Percentiles rank a stretch among this genome's conserved stretches.
Evolutionary conservation across 2,888 invertebrate genomes (phyloP).

Genomic region (Pteria penguin): DNA sequence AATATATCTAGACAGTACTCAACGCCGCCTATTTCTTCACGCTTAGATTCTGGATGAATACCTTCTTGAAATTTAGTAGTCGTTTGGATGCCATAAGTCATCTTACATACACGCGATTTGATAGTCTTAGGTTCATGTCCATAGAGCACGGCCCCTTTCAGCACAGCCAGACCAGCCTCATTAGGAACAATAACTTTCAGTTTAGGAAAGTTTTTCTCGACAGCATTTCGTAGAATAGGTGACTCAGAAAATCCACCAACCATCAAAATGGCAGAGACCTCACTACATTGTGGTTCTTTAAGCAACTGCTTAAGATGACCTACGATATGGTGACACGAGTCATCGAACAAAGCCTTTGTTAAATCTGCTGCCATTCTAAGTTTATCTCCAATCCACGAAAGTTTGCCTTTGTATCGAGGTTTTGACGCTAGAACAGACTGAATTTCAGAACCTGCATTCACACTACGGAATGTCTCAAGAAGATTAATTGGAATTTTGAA

Average conservation of each 20-base stretch:
- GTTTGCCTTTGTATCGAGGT: background rate
- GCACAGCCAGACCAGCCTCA: constrained; percentile 35
- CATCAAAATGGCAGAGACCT: constrained; percentile 31
- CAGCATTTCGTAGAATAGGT: constrained; percentile 16
- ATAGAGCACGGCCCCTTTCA: constrained; percentile 45
- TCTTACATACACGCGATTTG: constrained; percentile 20
- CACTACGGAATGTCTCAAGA: constrained; percentile 31
- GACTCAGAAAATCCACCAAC: constrained; percentile 49
- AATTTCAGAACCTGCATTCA: no score
- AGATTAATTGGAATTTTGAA: constrained; percentile 31
- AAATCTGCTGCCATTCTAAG: no score
- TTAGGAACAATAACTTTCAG: constrained; percentile 26
- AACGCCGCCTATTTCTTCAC: constrained; percentile 12
- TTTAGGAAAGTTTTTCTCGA: constrained; percentile 24
- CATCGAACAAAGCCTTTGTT: no score
- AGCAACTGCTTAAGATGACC: constrained; percentile 22
- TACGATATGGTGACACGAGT: constrained; percentile 14
- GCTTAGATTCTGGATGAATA: constrained; percentile 26
- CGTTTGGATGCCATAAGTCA: constrained; percentile 33
- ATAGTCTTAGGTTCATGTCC: constrained; percentile 36
- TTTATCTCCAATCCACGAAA: no score
- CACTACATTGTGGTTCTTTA: no score
- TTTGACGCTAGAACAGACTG: background rate
- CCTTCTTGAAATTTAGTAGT: constrained; percentile 16
- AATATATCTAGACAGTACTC: constrained; percentile 36